A percentile compares a stretch with the other conserved stretches of the same genome.
Evolutionary conservation across 2,797 vertebrate species (phyloP).

Genomic region (Parauchenoglanis punctatus): DNA sequence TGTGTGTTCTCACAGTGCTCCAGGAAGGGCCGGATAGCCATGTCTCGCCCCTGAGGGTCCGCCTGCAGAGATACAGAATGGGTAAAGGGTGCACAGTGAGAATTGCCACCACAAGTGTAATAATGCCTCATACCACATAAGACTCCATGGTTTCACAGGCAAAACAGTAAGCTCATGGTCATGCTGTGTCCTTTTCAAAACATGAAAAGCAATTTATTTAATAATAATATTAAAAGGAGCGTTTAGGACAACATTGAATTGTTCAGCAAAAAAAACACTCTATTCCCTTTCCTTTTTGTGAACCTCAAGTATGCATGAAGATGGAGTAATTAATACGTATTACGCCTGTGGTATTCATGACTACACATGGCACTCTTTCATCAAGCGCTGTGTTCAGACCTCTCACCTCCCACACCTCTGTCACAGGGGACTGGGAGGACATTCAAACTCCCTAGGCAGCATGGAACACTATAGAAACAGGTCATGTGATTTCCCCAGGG

Average conservation of each 20-base stretch:
- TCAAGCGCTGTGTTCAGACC: slow-evolving; percentile 44
- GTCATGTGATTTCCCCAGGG: slow-evolving; percentile 49
- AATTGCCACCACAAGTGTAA: neutral
- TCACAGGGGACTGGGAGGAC: slow-evolving; percentile 60
- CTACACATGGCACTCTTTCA: slow-evolving; percentile 15
- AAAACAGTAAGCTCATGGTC: neutral
- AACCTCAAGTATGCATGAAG: slow-evolving; percentile 25
- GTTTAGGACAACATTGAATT: neutral
- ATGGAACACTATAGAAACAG: slow-evolving; percentile 58
- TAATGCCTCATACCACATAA: neutral
- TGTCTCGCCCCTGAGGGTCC: slow-evolving; percentile 95
- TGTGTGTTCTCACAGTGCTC: slow-evolving; percentile 99
- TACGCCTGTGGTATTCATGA: slow-evolving; percentile 11
- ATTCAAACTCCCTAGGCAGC: slow-evolving; percentile 60
- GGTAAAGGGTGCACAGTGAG: slow-evolving; percentile 25
- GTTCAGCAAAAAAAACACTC: neutral
- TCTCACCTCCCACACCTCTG: slow-evolving; percentile 51
- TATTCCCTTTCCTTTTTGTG: slow-evolving; percentile 1
- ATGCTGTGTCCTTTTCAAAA: neutral
- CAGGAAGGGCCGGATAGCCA: slow-evolving; percentile 95
- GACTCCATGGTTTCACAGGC: neutral
- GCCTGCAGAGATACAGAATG: slow-evolving; percentile 76
- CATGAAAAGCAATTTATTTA: neutral
- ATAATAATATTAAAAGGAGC: neutral
- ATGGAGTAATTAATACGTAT: slow-evolving; percentile 10